Evolutionary conservation across 1,140 invertebrate species (phyloP).

Genomic region (Drosophila paulistorum): DNA sequence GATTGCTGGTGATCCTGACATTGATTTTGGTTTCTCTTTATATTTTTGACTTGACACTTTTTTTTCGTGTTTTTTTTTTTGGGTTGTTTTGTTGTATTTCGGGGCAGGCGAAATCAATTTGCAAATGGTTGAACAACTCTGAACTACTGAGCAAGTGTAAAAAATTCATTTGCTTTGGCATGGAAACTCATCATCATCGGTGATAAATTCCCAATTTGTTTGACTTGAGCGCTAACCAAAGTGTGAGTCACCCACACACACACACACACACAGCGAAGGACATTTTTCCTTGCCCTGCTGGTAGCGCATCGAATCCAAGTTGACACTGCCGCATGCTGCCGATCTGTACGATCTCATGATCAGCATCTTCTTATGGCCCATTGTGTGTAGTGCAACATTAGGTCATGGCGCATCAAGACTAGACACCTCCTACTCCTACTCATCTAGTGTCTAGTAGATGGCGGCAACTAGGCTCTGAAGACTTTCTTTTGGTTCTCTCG

Average conservation of each 20-base stretch:
- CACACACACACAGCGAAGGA: conserved; percentile 1
- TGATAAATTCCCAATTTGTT: conserved; percentile 80
- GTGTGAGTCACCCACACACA: conserved; percentile 37
- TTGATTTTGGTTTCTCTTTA: conserved; percentile 28
- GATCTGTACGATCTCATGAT: conserved; percentile 33
- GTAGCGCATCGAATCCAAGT: conserved; percentile 67
- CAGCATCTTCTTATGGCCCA: conserved; percentile 45
- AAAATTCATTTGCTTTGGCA: conserved; percentile 72
- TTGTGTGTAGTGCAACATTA: conserved; percentile 79
- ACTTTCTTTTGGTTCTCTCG: neutral
- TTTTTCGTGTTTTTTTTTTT: conserved; percentile 22
- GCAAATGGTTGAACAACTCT: conserved; percentile 60
- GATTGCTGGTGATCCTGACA: neutral
- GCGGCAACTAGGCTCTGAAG: conserved; percentile 2
- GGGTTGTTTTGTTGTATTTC: conserved; percentile 36
- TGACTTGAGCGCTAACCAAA: conserved; percentile 63
- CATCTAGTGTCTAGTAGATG: neutral
- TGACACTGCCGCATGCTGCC: conserved; percentile 63
- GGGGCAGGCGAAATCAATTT: conserved; percentile 68
- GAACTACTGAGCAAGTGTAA: conserved; percentile 53
- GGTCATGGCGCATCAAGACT: conserved; percentile 67
- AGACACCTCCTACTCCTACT: conserved; percentile 22
- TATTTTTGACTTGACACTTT: conserved; percentile 1
- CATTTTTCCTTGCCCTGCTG: conserved; percentile 31
- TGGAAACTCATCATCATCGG: conserved; percentile 67